These are phyloP conservation scores for Chelon auratus DNA, from an alignment of 2,797 vertebrate genomes.

Conservation along the genomic window DNA sequence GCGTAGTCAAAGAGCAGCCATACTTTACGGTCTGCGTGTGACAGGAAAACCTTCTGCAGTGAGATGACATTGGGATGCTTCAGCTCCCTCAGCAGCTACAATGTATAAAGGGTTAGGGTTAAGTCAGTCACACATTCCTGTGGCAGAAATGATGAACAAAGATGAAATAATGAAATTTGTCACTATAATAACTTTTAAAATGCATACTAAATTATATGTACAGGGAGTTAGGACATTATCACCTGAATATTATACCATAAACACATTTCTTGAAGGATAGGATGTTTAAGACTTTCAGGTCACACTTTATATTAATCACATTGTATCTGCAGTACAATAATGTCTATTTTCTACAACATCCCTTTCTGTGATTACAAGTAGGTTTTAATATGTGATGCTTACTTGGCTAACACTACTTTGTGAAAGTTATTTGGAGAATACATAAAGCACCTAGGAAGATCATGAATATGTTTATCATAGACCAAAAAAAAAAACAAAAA, in stretches of 20 bases:
- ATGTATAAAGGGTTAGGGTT: conserved; percentile 62
- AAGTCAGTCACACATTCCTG: conserved; percentile 20
- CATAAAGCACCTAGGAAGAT: conserved; percentile 37
- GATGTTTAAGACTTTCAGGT: not conserved
- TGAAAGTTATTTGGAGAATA: conserved; percentile 37
- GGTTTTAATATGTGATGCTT: conserved; percentile 3
- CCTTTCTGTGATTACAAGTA: not conserved
- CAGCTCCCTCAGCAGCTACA: conserved; percentile 96
- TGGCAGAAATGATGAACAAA: conserved; percentile 18
- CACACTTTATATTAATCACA: not conserved
- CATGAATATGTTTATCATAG: conserved; percentile 36
- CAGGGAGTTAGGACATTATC: not conserved
- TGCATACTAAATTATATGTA: not conserved
- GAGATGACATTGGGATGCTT: conserved; percentile 99
- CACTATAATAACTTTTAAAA: not conserved
- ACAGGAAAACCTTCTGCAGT: conserved; percentile 99
- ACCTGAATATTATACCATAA: not conserved
- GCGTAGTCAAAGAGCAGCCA: conserved; percentile 99
- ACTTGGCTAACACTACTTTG: conserved; percentile 31
- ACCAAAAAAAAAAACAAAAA: conserved; percentile 23
- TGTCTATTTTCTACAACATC: conserved; percentile 2
- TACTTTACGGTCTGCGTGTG: conserved; percentile 98
- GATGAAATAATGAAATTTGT: not conserved
- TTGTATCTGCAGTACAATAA: not conserved
- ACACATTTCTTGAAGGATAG: not conserved